These are phyloP conservation scores for Melanostoma scalare DNA, from an alignment of 2,888 invertebrate species.

Conservation along the genomic window DNA sequence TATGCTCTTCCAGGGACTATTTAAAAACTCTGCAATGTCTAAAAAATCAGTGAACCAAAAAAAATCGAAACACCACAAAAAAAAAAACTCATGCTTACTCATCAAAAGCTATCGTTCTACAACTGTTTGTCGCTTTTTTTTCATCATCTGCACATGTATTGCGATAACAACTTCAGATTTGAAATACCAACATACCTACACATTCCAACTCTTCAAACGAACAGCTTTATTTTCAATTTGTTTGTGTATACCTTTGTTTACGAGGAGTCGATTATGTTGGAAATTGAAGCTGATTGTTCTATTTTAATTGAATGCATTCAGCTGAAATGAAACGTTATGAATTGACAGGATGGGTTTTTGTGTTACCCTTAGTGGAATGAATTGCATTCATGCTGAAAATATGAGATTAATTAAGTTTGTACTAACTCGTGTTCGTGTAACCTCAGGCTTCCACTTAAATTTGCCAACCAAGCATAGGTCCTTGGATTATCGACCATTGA, in stretches of 20 bases:
- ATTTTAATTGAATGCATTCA: slow-evolving; percentile 42
- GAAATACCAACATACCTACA: too few species aligned
- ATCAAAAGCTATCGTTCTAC: too few species aligned
- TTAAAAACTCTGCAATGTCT: too few species aligned
- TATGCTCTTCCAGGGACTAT: too few species aligned
- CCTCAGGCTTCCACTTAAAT: not conserved
- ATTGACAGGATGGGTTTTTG: not conserved
- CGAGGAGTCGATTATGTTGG: slow-evolving; percentile 20
- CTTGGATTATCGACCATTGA: too few species aligned
- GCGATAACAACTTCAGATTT: too few species aligned
- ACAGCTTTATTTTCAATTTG: slow-evolving; percentile 33
- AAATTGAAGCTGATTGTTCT: slow-evolving; percentile 42
- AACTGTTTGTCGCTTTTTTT: too few species aligned
- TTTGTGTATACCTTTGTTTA: not conserved
- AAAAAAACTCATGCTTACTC: too few species aligned
- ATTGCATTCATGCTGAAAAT: slow-evolving; percentile 5
- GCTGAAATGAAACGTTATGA: not conserved
- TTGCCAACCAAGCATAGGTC: not conserved
- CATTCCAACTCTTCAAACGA: not conserved
- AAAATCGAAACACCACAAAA: too few species aligned
- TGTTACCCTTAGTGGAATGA: not conserved
- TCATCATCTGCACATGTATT: too few species aligned
- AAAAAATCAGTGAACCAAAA: too few species aligned
- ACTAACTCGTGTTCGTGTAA: not conserved
- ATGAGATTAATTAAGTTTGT: not conserved